Percentiles rank a stretch among this genome's conserved stretches.
phyloP scores from a whole-genome alignment of 2,888 invertebrate species.

The Leucophenga maculata region DNA sequence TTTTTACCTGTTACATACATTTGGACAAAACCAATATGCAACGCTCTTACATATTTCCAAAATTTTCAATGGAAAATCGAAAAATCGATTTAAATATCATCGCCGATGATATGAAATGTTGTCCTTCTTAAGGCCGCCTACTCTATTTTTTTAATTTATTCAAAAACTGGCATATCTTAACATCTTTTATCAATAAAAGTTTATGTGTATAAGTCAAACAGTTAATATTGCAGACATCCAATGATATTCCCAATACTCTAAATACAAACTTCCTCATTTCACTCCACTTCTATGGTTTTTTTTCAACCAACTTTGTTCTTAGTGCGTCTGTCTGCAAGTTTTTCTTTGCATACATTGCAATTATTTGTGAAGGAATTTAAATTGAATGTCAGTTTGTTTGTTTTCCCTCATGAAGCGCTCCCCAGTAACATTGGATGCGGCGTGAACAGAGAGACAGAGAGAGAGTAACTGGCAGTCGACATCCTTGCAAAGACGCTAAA shows the following conservation, averaged over 20 bases:
- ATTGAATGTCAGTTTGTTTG: conserved; percentile 71
- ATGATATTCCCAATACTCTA: not conserved
- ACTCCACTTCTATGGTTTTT: not conserved
- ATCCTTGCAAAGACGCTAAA: conserved; percentile 27
- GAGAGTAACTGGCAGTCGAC: conserved; percentile 35
- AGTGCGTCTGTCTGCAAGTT: not conserved
- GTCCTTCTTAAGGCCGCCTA: too few relatives aligned
- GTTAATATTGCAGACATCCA: not conserved
- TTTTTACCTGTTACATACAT: too few relatives aligned
- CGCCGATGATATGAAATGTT: too few relatives aligned
- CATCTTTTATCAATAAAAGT: too few relatives aligned
- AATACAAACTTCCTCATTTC: not conserved
- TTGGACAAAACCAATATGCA: too few relatives aligned
- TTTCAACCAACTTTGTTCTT: not conserved
- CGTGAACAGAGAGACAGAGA: conserved; percentile 28
- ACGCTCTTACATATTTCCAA: too few relatives aligned
- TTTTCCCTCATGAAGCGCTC: conserved; percentile 42
- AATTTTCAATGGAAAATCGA: too few relatives aligned
- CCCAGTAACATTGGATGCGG: not conserved
- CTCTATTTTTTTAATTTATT: too few relatives aligned
- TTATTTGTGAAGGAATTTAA: conserved; percentile 69
- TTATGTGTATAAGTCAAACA: not conserved
- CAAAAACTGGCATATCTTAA: too few relatives aligned
- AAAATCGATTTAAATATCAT: too few relatives aligned
- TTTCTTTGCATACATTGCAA: conserved; percentile 49